Evolutionary conservation across 64 coral and sea anemone genomes (phyloP).

Genomic region (Catalaphyllia jardinei): DNA sequence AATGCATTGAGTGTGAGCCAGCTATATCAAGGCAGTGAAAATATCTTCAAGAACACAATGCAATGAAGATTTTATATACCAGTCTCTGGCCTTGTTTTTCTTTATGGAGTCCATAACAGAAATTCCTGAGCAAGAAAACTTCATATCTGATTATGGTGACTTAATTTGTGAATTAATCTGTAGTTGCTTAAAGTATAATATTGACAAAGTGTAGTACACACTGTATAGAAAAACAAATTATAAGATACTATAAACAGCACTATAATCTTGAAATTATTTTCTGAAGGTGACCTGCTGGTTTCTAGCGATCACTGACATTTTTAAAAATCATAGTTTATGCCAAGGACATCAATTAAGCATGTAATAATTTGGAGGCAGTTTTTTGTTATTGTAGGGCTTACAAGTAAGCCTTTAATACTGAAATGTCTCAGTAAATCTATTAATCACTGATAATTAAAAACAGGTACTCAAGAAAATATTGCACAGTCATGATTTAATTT

Average conservation of each 20-base stretch:
- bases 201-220: not conserved
- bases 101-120: slow-evolving; percentile 10
- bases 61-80: not conserved
- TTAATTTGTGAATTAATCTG: not conserved
- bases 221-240: not conserved
- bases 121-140: not conserved
- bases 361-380: not conserved
- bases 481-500: too few species aligned
- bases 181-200: not conserved
- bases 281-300: too few species aligned
- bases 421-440: not conserved
- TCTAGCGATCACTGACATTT: not conserved
- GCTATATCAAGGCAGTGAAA: not conserved
- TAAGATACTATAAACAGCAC: too few species aligned
- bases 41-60: not conserved
- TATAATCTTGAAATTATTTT: too few species aligned
- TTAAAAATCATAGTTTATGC: not conserved
- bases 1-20: not conserved
- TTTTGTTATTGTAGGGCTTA: not conserved
- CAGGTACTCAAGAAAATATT: not conserved
- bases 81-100: not conserved
- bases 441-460: not conserved
- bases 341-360: not conserved
- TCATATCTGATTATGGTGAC: slow-evolving; percentile 2
- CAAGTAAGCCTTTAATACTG: not conserved